phyloP scores from a whole-genome alignment of 2,797 vertebrate species.

The Poeciliopsis infans region DNA sequence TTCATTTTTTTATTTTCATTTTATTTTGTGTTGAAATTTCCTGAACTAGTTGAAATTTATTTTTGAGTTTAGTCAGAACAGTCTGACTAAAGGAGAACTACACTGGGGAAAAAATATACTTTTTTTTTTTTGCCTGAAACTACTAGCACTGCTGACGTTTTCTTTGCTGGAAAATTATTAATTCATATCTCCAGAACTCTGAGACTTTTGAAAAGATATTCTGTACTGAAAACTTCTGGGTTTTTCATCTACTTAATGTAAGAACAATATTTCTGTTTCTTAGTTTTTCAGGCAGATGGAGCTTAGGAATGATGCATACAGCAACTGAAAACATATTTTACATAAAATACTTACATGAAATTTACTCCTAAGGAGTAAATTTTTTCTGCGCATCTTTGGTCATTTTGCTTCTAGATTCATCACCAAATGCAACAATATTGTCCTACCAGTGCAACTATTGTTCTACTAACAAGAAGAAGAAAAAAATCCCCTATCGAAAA shows the following conservation, averaged over 20 bases:
- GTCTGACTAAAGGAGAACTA: background rate
- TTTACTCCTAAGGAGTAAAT: background rate
- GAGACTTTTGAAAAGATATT: conserved; percentile 57
- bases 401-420: background rate
- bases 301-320: background rate
- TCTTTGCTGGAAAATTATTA: conserved; percentile 49
- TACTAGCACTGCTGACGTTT: conserved; percentile 46
- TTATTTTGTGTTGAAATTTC: background rate
- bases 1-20: background rate
- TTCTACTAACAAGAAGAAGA: background rate
- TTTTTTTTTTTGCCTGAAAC: background rate
- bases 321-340: background rate
- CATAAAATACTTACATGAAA: background rate
- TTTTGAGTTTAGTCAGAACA: background rate
- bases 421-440: background rate
- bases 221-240: conserved; percentile 48
- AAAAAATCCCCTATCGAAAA: background rate
- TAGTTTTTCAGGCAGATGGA: conserved; percentile 17
- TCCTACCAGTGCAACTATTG: background rate
- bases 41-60: background rate
- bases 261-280: conserved; percentile 15
- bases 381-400: background rate
- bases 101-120: background rate
- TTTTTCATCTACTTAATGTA: conserved; percentile 31
- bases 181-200: conserved; percentile 34